A percentile compares a stretch with the other conserved stretches of the same genome.
Evolutionary conservation across 30 jellyfish, hydroid and myxozoan species (phyloP).

Genomic region (Hydractinia symbiolongicarpus): DNA sequence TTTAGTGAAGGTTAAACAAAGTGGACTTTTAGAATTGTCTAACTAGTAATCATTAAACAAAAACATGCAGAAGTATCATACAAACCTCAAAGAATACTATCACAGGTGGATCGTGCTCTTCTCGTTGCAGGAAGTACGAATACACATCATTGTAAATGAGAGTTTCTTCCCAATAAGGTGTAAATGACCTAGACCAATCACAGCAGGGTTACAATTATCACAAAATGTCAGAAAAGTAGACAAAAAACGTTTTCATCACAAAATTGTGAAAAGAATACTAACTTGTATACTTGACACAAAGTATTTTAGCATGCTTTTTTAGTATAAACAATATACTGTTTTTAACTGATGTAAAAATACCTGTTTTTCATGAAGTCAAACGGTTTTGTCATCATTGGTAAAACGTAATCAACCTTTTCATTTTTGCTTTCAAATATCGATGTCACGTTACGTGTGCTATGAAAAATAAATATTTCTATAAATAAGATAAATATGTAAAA

Average conservation of each 20-base stretch:
- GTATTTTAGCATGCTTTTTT: not conserved
- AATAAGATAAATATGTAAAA: too few relatives aligned
- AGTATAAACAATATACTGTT: not conserved
- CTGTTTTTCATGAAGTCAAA: slow-evolving; percentile 67
- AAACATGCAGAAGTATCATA: not conserved
- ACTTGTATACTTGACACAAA: not conserved
- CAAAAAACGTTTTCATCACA: not conserved
- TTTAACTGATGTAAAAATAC: slow-evolving; percentile 25
- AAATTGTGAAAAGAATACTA: not conserved
- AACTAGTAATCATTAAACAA: too few relatives aligned
- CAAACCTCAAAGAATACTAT: slow-evolving; percentile 74
- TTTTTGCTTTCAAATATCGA: slow-evolving; percentile 46
- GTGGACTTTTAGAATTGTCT: too few relatives aligned
- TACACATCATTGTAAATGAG: slow-evolving; percentile 66
- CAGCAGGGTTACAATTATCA: not conserved
- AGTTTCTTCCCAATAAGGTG: slow-evolving; percentile 83
- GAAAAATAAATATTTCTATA: not conserved
- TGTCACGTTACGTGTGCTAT: slow-evolving; percentile 67
- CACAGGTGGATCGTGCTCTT: slow-evolving; percentile 83
- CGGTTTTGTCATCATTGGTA: slow-evolving; percentile 91
- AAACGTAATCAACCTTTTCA: slow-evolving; percentile 67
- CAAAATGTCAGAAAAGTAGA: not conserved
- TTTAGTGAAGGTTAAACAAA: not conserved
- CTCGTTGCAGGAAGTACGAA: slow-evolving; percentile 86
- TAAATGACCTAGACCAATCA: slow-evolving; percentile 42